Evolutionary conservation across 2,113 vertebrate species (phyloP), one percentile per base, ranked within the genome.

Genomic region (Collichthys lucidus): DNA sequence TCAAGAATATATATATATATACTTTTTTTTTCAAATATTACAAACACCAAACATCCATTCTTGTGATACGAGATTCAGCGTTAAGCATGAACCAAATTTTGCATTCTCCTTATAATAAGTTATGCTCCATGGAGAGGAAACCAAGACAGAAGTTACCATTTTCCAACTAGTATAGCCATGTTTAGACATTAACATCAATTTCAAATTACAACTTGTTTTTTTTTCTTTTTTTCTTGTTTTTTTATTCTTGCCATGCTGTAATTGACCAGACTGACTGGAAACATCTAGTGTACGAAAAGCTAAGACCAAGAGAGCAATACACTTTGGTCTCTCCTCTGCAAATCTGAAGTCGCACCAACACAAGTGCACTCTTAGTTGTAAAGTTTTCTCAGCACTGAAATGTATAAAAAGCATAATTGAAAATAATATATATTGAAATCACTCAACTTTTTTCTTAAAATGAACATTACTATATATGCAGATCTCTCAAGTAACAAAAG

Each of bases 401-500:
- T 99, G 98, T 99, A 99, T 98, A 99, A 99, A 98, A 99, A 98
- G 97, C 98, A 98, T 97, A 99, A 98, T 97, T 98, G 97, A 98
- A 99, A 99, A 99, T 98, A 98, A 99, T 98, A 99, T 98, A 98
- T 99, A 97, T 99, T 99, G 98, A 99, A 99, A 98, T 97, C 97
- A 97, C 97, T 98, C 97, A 96, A 97, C 89, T 88, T 96, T 98
- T 91, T 89, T 89, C 88, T 88, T 96, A 97, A 98, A 99, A 98
- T 97, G 96, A 98, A 99, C 97, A 97, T 95, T 95, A 95, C 95
- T 93, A 94, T 95, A 99, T 98, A 99, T 98, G 98, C 98, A 99
- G 97, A 99, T 99, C 97, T 99, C 96, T 98, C 97, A 98, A 98
- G 97, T 98, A 99, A 99, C 98, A 99, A 99, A 99, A 99, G 97